Conservation (phyloP, 2,797 vertebrate species). For the Aulostomus chinensis region DNA sequence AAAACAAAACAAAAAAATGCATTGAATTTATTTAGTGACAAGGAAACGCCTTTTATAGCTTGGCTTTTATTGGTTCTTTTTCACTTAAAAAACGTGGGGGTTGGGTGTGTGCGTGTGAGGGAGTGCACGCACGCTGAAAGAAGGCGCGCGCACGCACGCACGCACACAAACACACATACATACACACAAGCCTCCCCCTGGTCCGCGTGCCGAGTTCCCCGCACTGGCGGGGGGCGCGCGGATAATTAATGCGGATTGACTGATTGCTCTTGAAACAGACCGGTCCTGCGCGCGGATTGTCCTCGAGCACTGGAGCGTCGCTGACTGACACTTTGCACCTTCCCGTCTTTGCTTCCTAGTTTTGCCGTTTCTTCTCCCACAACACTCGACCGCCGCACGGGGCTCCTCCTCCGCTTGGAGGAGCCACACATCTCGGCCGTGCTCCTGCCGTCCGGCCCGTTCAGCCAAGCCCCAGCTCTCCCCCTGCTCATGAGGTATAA, state of each 20-base stretch:
- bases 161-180: too few relatives aligned
- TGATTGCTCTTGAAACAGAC: conserved; percentile 90
- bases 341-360: conserved; percentile 41
- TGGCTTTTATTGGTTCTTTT: conserved; percentile 77
- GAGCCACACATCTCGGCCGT: conserved; percentile 16
- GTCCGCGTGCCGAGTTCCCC: conserved; percentile 70
- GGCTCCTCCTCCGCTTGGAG: conserved; percentile 13
- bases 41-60: conserved; percentile 75
- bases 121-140: too few relatives aligned
- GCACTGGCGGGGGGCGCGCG: conserved; percentile 61
- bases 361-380: background rate
- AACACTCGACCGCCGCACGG: conserved; percentile 1
- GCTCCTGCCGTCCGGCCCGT: background rate
- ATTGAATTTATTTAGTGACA: conserved; percentile 79
- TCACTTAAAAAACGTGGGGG: conserved; percentile 75
- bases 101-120: conserved; percentile 27
- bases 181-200: too few relatives aligned
- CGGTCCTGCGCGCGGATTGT: conserved; percentile 84
- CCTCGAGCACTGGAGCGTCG: conserved; percentile 80
- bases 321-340: conserved; percentile 81
- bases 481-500: too few relatives aligned
- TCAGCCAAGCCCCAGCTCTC: background rate
- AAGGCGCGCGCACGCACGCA: too few relatives aligned
- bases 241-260: conserved; percentile 89
- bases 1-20: conserved; percentile 77